Base-by-base conservation (phyloP, 2,888 invertebrate genomes). In the Craniophora ligustri region DNA sequence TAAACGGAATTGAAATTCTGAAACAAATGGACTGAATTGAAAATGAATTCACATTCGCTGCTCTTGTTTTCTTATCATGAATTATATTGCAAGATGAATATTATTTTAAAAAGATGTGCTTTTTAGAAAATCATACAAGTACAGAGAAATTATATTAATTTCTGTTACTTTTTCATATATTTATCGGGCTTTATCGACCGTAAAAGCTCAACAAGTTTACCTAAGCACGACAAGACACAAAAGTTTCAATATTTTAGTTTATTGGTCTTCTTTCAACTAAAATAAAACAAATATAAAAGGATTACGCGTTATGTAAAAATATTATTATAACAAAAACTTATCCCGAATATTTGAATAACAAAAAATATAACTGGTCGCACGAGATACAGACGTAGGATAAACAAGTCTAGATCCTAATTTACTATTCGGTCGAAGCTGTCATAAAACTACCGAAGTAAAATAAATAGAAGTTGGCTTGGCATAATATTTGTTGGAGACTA, bases 391-490 rank as follows among this genome's bases (percentile, higher is more conserved):
- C 34, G 16, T 36, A 34, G 56, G 35, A 63, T 49, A 68, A 62
- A 66, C 56, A 67, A 63, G 44, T 40, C 34, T 15, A 56, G 19
- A 50, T 62, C 42, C 61, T 58, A 49, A 66, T 67, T 59, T 65
- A 61, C 60, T 65, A 70, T 74, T 67, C 67, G 59, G 62, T 50
- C 41, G 61, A 4, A 58, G 40, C 41, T 44, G 49, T 67, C 67
- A 66, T 67, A 68, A 74, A 72, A 69, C 67, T 69, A 67, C 67
- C 50, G 61, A 64, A 73, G 76, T 67, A 74, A 74, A 76, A 71
- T 68, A 67, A 70, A 74, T 69, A 66, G 45, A 72, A 50, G 26
- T 41, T 56, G 72, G 62, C 48, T 67, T 61, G 69, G 62, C 67
- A 69, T 71, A 53, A n/a, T 54, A 46, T 72, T 76, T 76, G 71